A percentile compares a stretch with the other conserved stretches of the same genome.
These are phyloP conservation scores for Cheirogaleus major DNA, from an alignment of 2,797 vertebrate species.

Conservation along the genomic window DNA sequence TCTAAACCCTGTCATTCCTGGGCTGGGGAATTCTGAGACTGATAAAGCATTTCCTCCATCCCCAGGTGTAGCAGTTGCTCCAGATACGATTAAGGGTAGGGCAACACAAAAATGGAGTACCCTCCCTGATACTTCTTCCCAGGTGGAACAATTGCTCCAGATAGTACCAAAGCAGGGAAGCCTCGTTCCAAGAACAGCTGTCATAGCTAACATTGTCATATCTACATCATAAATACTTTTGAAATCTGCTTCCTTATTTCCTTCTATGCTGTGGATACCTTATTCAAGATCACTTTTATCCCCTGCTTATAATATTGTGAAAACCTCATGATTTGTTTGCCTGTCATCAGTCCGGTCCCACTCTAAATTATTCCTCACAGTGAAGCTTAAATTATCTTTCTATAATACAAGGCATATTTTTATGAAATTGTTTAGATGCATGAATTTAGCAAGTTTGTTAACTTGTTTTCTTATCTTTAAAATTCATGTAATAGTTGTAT, in stretches of 20 bases:
- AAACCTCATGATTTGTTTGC: neutral
- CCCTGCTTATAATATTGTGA: neutral
- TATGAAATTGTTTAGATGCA: neutral
- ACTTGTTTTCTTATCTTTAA: neutral
- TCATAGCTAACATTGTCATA: neutral
- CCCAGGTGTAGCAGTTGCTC: too few species aligned
- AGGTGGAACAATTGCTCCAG: too few species aligned
- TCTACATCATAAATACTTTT: neutral
- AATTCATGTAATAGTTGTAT: neutral
- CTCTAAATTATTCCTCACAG: neutral
- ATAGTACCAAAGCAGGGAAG: too few species aligned
- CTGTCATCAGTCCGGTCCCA: neutral
- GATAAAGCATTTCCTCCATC: too few species aligned
- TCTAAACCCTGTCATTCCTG: too few species aligned
- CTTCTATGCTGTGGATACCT: neutral
- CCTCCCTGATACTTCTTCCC: too few species aligned
- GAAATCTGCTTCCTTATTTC: neutral
- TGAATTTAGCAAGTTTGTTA: neutral
- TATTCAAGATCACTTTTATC: neutral
- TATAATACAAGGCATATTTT: neutral
- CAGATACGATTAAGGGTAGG: too few species aligned
- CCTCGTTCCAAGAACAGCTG: too few species aligned
- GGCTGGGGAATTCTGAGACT: too few species aligned
- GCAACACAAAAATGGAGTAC: too few species aligned
- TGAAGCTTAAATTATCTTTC: neutral